phyloP scores from a whole-genome alignment of 2,797 vertebrate species.

The Falco rusticolus region DNA sequence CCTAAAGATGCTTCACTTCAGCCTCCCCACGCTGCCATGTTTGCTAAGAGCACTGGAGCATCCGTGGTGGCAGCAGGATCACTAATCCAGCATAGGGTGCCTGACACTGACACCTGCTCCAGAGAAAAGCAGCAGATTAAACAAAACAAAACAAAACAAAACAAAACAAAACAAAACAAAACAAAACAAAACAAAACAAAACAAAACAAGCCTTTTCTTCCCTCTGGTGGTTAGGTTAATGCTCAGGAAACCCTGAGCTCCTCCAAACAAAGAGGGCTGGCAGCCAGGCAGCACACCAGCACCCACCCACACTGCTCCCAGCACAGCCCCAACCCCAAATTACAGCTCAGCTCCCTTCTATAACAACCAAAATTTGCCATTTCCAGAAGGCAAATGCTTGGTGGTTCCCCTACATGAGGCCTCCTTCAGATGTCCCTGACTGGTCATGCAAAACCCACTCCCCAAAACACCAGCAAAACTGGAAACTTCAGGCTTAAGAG shows the following conservation, averaged over 20 bases:
- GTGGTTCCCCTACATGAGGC: fast-evolving
- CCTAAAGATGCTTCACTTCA: neutral
- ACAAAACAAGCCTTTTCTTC: neutral
- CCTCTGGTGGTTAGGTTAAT: neutral
- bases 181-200: too few relatives aligned
- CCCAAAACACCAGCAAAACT: neutral
- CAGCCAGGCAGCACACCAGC: neutral
- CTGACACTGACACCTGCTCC: fast-evolving
- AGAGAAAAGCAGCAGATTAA: neutral
- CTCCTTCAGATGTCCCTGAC: neutral
- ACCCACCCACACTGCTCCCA: fast-evolving
- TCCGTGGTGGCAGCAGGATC: neutral
- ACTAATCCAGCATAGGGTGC: neutral
- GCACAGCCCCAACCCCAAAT: neutral
- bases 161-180: too few relatives aligned
- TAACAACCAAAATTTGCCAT: neutral
- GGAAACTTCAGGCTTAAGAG: neutral
- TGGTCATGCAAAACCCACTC: neutral
- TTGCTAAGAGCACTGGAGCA: neutral
- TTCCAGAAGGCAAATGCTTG: neutral
- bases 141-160: too few relatives aligned
- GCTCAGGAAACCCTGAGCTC: neutral
- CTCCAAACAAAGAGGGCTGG: neutral
- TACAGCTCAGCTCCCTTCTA: neutral
- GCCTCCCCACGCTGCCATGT: fast-evolving